Evolutionary conservation across 2,888 invertebrate species (phyloP).

Genomic region (Acronicta alni): DNA sequence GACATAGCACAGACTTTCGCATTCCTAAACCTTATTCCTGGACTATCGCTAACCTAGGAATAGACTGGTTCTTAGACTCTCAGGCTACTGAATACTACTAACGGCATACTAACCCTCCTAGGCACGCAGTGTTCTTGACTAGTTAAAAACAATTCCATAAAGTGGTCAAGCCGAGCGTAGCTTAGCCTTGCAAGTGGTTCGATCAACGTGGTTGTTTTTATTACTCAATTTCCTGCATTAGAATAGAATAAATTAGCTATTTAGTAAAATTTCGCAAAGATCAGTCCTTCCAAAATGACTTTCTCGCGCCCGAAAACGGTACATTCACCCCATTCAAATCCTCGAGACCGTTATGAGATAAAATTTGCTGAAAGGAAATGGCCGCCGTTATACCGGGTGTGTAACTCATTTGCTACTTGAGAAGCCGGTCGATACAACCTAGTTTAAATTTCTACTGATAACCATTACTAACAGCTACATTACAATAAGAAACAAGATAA

Average conservation of each 20-base stretch:
- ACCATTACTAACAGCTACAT: conserved; percentile 23
- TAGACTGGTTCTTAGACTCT: background rate
- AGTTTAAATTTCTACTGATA: conserved; percentile 25
- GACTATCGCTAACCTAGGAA: no score
- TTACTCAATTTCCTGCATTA: conserved; percentile 37
- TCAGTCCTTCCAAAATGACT: conserved; percentile 27
- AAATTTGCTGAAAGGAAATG: conserved; percentile 48
- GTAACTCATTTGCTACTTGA: conserved; percentile 22
- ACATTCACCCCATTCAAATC: conserved; percentile 48
- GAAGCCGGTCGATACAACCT: conserved; percentile 19
- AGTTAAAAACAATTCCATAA: background rate
- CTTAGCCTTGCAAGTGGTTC: background rate
- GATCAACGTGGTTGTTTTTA: background rate
- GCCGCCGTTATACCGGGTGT: conserved; percentile 23
- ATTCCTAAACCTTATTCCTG: no score
- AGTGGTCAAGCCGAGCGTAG: background rate
- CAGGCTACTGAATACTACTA: background rate
- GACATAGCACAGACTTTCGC: no score
- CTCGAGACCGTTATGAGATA: conserved; percentile 48
- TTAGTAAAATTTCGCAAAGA: conserved; percentile 35
- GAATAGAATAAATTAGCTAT: conserved; percentile 18
- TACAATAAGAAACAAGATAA: conserved; percentile 42
- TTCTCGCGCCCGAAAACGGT: conserved; percentile 33
- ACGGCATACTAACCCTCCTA: no score
- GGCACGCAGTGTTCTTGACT: background rate